Conservation (phyloP, 2,797 vertebrate species). For the Bovichtus diacanthus region DNA sequence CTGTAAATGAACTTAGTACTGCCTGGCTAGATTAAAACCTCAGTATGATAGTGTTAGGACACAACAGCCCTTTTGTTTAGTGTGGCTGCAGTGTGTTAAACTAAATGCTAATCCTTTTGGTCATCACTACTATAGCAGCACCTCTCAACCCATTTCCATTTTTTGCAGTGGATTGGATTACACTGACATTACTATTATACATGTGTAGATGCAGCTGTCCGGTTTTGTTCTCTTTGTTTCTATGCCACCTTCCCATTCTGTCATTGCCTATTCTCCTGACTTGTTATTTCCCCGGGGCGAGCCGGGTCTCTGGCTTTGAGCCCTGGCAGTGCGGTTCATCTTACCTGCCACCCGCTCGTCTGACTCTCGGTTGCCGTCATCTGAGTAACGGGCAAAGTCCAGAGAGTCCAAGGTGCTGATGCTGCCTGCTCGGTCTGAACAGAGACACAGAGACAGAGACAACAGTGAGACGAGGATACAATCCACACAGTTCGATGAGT, state of each 20-base stretch:
- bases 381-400: conserved; percentile 99
- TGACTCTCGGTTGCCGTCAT: conserved; percentile 97
- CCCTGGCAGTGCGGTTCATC: conserved; percentile 39
- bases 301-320: background rate
- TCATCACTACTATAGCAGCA: background rate
- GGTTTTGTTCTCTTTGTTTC: conserved; percentile 9
- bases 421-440: conserved; percentile 95
- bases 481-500: background rate
- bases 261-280: background rate
- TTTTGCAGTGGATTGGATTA: background rate
- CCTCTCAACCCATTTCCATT: background rate
- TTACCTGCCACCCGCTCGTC: conserved; percentile 97
- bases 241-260: background rate
- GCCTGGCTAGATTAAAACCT: background rate
- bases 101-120: background rate
- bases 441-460: conserved; percentile 45
- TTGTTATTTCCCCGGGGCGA: background rate
- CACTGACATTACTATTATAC: background rate
- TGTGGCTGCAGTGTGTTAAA: background rate
- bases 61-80: background rate
- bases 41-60: background rate
- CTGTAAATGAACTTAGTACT: background rate
- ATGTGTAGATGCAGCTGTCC: conserved; percentile 1
- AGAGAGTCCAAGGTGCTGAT: conserved; percentile 99
- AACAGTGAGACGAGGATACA: conserved; percentile 21